Evolutionary conservation across 2,888 invertebrate genomes (phyloP).

Genomic region (Andrena chrysosceles): DNA sequence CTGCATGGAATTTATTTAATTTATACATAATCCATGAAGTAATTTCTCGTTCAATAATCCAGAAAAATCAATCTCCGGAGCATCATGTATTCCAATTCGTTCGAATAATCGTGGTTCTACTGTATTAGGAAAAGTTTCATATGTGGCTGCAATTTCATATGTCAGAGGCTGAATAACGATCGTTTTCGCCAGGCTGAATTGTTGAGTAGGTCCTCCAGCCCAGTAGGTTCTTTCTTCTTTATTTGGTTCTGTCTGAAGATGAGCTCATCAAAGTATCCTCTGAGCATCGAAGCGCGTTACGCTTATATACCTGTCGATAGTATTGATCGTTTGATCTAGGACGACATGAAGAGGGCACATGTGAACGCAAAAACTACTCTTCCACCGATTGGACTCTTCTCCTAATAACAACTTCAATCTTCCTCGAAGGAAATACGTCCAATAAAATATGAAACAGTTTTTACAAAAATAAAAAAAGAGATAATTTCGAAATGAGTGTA

Average conservation of each 20-base stretch:
- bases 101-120: background rate
- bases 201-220: background rate
- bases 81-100: too few relatives aligned
- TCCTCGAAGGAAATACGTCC: background rate
- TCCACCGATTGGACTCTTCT: slow-evolving; percentile 2
- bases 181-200: background rate
- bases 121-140: background rate
- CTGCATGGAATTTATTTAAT: too few relatives aligned
- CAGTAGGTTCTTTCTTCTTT: background rate
- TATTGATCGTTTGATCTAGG: slow-evolving; percentile 42
- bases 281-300: slow-evolving; percentile 8
- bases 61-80: too few relatives aligned
- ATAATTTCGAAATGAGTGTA: too few relatives aligned
- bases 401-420: background rate
- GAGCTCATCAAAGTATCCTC: slow-evolving; percentile 12
- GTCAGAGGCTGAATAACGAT: background rate
- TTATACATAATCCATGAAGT: too few relatives aligned
- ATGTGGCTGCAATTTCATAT: background rate
- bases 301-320: slow-evolving; percentile 1
- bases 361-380: slow-evolving; percentile 25
- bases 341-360: slow-evolving; percentile 38
- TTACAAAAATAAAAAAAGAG: too few relatives aligned
- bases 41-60: too few relatives aligned
- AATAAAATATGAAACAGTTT: background rate
- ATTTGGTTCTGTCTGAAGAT: background rate